phyloP scores from a whole-genome alignment of 2,797 vertebrate genomes.

The Enoplosus armatus region DNA sequence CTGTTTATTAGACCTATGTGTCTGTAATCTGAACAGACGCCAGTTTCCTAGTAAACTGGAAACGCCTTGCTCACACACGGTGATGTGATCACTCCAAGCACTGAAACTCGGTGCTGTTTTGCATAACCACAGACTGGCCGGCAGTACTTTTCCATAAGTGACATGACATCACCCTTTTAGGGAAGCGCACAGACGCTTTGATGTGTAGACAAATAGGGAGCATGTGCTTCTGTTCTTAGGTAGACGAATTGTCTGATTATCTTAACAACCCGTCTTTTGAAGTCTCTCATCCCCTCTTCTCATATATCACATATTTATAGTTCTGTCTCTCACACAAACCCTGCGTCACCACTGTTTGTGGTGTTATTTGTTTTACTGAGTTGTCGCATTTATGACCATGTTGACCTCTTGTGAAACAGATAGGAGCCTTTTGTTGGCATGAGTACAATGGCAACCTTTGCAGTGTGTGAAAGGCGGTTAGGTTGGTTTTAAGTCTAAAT shows the following conservation, averaged over 20 bases:
- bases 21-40: background rate
- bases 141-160: constrained; percentile 70
- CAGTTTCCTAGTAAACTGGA: background rate
- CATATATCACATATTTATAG: background rate
- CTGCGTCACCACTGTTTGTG: background rate
- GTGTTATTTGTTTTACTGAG: background rate
- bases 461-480: background rate
- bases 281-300: constrained; percentile 2
- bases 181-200: constrained; percentile 40
- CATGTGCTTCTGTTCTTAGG: constrained; percentile 43
- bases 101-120: constrained; percentile 60
- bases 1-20: background rate
- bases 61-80: background rate
- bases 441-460: background rate
- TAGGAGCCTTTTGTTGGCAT: background rate
- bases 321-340: background rate
- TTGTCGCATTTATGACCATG: background rate
- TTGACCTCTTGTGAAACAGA: background rate
- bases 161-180: constrained; percentile 48
- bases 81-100: background rate
- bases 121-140: constrained; percentile 53
- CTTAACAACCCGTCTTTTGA: constrained; percentile 1
- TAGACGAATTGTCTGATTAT: constrained; percentile 27
- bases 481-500: constrained; percentile 35
- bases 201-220: constrained; percentile 49